A percentile compares a stretch with the other conserved stretches of the same genome.
Evolutionary conservation across 2,797 vertebrate species (phyloP).

Genomic region (Gymnoscopelus microlampas): DNA sequence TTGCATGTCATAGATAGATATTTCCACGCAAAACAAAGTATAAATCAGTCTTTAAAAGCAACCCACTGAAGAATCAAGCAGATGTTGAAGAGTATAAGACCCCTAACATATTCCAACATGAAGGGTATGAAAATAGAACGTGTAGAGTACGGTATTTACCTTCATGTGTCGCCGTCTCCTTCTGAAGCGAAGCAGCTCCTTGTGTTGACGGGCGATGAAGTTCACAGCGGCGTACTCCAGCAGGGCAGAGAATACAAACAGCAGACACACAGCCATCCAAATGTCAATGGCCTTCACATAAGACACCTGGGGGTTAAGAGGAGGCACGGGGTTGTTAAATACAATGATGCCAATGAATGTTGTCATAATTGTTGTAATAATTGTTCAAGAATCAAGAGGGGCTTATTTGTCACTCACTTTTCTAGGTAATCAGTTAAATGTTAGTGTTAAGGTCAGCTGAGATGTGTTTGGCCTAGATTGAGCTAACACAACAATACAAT

Average conservation of each 20-base stretch:
- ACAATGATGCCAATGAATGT: no score
- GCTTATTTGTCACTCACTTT: no score
- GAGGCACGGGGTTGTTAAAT: no score
- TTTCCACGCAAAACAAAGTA: background rate
- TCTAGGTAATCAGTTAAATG: no score
- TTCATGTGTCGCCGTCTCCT: constrained; percentile 95
- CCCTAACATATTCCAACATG: background rate
- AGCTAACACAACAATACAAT: no score
- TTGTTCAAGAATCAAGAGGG: no score
- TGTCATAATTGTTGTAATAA: no score
- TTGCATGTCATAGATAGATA: no score
- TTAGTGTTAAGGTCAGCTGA: no score
- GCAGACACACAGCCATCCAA: constrained; percentile 98
- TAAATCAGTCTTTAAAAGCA: background rate
- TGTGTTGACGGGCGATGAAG: constrained; percentile 98
- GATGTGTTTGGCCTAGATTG: no score
- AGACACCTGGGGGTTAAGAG: constrained; percentile 84
- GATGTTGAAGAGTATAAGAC: no score
- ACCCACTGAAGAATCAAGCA: background rate
- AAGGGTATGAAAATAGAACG: background rate
- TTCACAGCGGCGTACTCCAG: constrained; percentile 97
- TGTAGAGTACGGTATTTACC: constrained; percentile 76
- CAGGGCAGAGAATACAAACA: constrained; percentile 97
- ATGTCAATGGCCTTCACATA: constrained; percentile 99
- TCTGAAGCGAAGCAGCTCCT: constrained; percentile 97